These are phyloP conservation scores for Potamilus streckersoni DNA, from an alignment of 1,140 invertebrate genomes.

Conservation along the genomic window DNA sequence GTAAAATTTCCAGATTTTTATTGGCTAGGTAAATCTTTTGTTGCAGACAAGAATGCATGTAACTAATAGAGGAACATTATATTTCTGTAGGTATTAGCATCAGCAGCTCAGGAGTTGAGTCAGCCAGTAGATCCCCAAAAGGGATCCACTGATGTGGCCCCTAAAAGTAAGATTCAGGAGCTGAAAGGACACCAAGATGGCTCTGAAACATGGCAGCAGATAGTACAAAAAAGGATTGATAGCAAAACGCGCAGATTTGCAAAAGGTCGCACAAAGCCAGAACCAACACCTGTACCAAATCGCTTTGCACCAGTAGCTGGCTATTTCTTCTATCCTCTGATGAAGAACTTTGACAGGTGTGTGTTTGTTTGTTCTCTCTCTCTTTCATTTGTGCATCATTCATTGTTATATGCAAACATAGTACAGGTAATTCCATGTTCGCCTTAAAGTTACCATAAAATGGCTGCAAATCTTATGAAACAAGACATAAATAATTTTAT, in stretches of 20 bases:
- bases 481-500: too few species aligned
- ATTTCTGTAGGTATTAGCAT: constrained; percentile 56
- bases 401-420: too few species aligned
- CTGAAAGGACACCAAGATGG: constrained; percentile 19
- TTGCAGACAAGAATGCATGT: background rate
- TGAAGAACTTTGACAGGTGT: constrained; percentile 73
- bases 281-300: constrained; percentile 69
- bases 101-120: constrained; percentile 78
- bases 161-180: constrained; percentile 14
- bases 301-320: constrained; percentile 80
- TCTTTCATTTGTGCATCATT: too few species aligned
- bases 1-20: background rate
- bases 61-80: background rate
- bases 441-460: too few species aligned
- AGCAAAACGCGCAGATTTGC: constrained; percentile 64
- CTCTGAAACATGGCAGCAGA: constrained; percentile 51
- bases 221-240: constrained; percentile 63
- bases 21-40: background rate
- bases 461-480: too few species aligned
- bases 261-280: constrained; percentile 38
- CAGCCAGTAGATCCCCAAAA: constrained; percentile 49
- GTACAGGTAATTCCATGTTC: too few species aligned
- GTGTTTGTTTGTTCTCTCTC: background rate
- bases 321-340: constrained; percentile 86
- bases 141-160: background rate